Base-by-base conservation (phyloP, 2,888 invertebrate species). In the Drosophila ustulata region DNA sequence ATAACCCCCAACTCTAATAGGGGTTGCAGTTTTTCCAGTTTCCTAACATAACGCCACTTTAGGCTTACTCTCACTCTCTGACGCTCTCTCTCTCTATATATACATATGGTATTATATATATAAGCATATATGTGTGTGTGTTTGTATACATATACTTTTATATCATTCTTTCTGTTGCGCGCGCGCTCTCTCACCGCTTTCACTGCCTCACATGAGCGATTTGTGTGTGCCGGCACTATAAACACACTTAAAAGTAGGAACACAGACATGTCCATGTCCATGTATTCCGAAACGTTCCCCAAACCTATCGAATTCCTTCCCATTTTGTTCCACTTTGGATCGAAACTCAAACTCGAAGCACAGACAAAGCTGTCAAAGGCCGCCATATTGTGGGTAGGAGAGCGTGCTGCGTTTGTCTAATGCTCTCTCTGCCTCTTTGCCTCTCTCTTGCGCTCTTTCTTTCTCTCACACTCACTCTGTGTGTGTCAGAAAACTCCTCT, bases 181-280 rank as follows among this genome's bases (percentile, higher is more conserved):
- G 88, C 88, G 75, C 87, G 87, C 82, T 71, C 87, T 83, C 80
- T 82, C 67, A 77, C 78, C 56, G 89, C 89, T 87, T 89, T 84
- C 79, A 79, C 76, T 82, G 66, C 30, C 63, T 66, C 76, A 63
- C 68, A 64, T 55, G 52, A 52, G 61, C 55, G 61, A 43, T 66
- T 62, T 74, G 64, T 83, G 72, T 74, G 65, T 79, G 77, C 78
- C 74, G 77, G 71, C 82, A 82, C 82, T 78, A 82, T 74, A 82
- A 72, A 86, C 89, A 88, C 88, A 82, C 76, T 82, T 80, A 86
- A 78, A 78, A 77, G 73, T 82, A 79, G 73, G 65, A 58, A 70
- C 64, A 77, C 67, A 58, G 66, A 65, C 52, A 68, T 56, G 69
- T 62, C 74, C 80, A 88, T 88, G 71, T 62, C 74, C 83, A 88